Base-by-base conservation (phyloP, 2,797 vertebrate genomes). In the Acanthopagrus latus region DNA sequence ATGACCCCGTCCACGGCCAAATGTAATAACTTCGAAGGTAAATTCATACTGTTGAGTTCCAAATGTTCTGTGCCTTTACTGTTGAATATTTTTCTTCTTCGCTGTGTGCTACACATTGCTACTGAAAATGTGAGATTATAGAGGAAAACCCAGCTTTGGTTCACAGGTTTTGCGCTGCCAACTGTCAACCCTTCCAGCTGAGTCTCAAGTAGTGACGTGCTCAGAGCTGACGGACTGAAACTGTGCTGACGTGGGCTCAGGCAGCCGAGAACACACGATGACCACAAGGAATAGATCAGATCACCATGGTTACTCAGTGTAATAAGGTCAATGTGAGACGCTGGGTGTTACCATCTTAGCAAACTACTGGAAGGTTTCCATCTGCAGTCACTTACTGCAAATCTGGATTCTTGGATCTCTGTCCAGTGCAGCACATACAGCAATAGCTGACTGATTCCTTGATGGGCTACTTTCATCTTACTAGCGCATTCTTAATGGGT, bases 241-340 rank as follows among this genome's bases (percentile, higher is more conserved):
- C 84, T 10, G 71, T 38, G 60, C 51, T 91, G 90, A 93, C 86
- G 88, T 82, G 83, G 52, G 70, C 54, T 81, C 71, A 80, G 66
- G 72, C 68, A 69, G 69, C 62, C 51, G 52, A 83, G 84, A 89
- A 85, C 81, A 79, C 72, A 64, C 71, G 52, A 79, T 74, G 78
- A 87, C 81, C 78, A 85, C 83, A 82, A 84, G 80, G 85, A 92
- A 80, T 78, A 83, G 70, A 86, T 77, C 75, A 78, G 50, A 83
- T 93, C 85, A 56, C 93, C 91, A 94, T 94, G 91, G 91, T 91
- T 88, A 94, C 92, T 23, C 63, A 44, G 83, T 60, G 69, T 89
- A 89, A 90, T 89, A 93, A 92, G 88, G 91, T 92, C 90, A 87
- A 74, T 14, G 74, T 76, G 76, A 87, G 86, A 89, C 33, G 78